Evolutionary conservation across 30 jellyfish, hydroid and myxozoan genomes (phyloP), one percentile per base, ranked within the genome.

Genomic region (Cassiopea andromeda): DNA sequence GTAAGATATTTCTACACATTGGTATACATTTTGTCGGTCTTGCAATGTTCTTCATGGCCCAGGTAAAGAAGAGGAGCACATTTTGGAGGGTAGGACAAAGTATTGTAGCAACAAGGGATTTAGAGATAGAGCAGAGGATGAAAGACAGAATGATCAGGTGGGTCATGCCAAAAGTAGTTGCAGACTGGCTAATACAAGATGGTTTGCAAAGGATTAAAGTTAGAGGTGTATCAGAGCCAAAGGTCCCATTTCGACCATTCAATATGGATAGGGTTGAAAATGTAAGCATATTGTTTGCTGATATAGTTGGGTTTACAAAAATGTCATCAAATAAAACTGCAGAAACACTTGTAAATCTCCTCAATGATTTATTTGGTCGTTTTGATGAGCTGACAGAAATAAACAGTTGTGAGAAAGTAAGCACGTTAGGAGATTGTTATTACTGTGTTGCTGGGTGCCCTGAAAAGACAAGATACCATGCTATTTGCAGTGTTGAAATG

Each of bases 381-480:
- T 96, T 96, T 96, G 99, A 96, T 75, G 95, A 92, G 73, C 89
- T 96, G 16, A 96, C 99, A 10, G 97, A 96, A 17, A 85, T 85
- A 7, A 96, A 96, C 77, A 92, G 92, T 69, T 96, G 99, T 83
- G 99, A 96, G 71, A 96, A 96, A 82, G 96, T 96, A 61, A 96
- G 99, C 77, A 96, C 99, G 2, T 92, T 96, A 44, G 99, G 99
- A 10, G 99, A 96, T 78, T 96, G 99, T 74, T 96, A 96, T 85
- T 96, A 96, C 94, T 96, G 99, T 92, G 99, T 96, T 47, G 99
- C 99, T 14, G 99, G 99, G n/a, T 96, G 99, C 71, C 99, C 99
- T 1, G 98, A 96, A 87, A 88, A 91, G 76, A 93, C 99, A 46
- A 84, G 90, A 74, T 81, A 88, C 85, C 99, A 96, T 90, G 99